A percentile compares a stretch with the other conserved stretches of the same genome.
Evolutionary conservation across 2,888 invertebrate genomes (phyloP).

Genomic region (Muschampia plurimacula): DNA sequence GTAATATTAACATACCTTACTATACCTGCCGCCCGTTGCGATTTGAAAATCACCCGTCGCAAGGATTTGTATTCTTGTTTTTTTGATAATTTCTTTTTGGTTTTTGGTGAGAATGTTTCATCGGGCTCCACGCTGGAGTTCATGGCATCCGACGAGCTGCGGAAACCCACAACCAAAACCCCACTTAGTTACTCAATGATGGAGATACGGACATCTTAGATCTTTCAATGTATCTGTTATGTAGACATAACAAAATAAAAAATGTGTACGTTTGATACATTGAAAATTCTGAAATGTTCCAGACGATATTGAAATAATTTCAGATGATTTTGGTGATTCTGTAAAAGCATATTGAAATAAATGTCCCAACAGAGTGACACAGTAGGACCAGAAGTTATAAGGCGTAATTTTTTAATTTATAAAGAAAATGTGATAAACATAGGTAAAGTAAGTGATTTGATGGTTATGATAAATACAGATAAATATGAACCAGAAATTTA

Average conservation of each 20-base stretch:
- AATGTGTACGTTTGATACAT: constrained; percentile 43
- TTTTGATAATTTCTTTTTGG: constrained; percentile 85
- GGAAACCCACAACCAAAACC: constrained; percentile 84
- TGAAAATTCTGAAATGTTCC: constrained; percentile 69
- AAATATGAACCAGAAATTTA: constrained; percentile 13
- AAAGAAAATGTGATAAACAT: not conserved
- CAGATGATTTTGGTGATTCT: constrained; percentile 73
- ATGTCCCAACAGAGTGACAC: constrained; percentile 48
- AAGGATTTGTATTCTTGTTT: too few relatives aligned
- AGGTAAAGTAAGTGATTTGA: not conserved
- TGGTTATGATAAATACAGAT: not conserved
- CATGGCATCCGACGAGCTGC: constrained; percentile 82
- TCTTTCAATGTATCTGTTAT: constrained; percentile 53
- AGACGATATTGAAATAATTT: constrained; percentile 64
- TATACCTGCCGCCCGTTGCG: too few relatives aligned
- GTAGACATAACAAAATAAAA: constrained; percentile 9
- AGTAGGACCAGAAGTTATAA: constrained; percentile 33
- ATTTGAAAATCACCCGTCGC: too few relatives aligned
- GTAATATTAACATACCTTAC: too few relatives aligned
- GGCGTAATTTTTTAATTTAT: not conserved
- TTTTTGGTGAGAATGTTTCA: constrained; percentile 83
- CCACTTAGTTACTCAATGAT: constrained; percentile 82
- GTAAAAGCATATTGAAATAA: constrained; percentile 83
- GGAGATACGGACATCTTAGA: constrained; percentile 67
- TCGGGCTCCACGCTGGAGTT: constrained; percentile 82